Percentiles rank a stretch among this genome's conserved stretches.
These are phyloP conservation scores for Zingel zingel DNA, from an alignment of 2,113 vertebrate species.

Conservation along the genomic window DNA sequence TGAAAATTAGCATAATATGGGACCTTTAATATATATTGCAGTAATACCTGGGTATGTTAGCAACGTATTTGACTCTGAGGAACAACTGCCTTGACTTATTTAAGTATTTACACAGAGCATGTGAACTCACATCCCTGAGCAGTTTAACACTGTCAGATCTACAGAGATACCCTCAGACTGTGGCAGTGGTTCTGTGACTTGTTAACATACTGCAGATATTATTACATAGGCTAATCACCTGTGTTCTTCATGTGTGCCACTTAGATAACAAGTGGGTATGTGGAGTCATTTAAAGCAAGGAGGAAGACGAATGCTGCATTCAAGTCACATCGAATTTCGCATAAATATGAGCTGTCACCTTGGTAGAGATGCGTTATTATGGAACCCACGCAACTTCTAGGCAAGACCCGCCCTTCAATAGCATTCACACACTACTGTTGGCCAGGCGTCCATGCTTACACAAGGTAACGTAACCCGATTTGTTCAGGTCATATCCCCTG, in stretches of 20 bases:
- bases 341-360: not conserved
- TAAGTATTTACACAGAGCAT: conserved; percentile 15
- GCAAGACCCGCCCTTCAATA: too few relatives aligned
- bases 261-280: not conserved
- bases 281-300: not conserved
- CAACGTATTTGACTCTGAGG: conserved; percentile 4
- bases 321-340: not conserved
- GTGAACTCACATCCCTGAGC: not conserved
- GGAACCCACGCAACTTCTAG: too few relatives aligned
- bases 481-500: too few relatives aligned
- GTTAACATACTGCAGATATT: conserved; percentile 23
- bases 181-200: conserved; percentile 9
- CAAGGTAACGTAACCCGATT: too few relatives aligned
- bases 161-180: not conserved
- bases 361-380: too few relatives aligned
- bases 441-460: too few relatives aligned
- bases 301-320: not conserved
- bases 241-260: conserved; percentile 25
- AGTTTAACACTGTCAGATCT: not conserved
- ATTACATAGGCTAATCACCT: conserved; percentile 37
- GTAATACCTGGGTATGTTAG: not conserved
- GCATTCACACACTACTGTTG: too few relatives aligned
- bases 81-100: not conserved
- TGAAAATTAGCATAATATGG: too few relatives aligned
- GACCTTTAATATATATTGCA: not conserved